phyloP scores from a whole-genome alignment of 37 sponge, comb jelly and placozoan genomes.

The Oscarella lobularis region DNA sequence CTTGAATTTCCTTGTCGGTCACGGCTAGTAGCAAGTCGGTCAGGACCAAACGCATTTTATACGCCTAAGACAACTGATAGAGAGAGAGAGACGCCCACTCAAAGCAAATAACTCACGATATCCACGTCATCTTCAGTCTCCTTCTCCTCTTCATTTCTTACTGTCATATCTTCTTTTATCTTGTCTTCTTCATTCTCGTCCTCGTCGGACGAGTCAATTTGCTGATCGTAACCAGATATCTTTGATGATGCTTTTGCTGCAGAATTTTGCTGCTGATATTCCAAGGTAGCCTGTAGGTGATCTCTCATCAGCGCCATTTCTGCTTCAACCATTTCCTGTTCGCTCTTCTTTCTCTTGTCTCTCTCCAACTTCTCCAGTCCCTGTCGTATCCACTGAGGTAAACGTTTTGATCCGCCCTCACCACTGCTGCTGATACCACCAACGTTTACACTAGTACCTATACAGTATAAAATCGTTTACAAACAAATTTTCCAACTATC shows the following conservation, averaged over 20 bases:
- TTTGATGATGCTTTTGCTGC: too few relatives aligned
- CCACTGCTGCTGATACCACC: too few relatives aligned
- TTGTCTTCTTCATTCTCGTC: not conserved
- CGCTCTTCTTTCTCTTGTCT: not conserved
- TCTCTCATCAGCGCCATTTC: too few relatives aligned
- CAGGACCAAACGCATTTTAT: not conserved
- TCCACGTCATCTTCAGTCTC: not conserved
- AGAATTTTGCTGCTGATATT: too few relatives aligned
- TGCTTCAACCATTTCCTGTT: not conserved
- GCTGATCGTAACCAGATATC: not conserved
- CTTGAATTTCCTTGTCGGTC: not conserved
- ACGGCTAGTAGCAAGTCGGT: not conserved
- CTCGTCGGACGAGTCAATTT: not conserved
- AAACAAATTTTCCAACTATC: too few relatives aligned
- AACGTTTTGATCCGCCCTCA: not conserved
- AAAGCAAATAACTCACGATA: not conserved
- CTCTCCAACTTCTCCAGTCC: not conserved
- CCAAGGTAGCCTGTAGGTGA: too few relatives aligned
- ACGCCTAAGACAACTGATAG: not conserved
- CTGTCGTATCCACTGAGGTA: not conserved
- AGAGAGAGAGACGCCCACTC: not conserved
- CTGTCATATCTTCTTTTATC: not conserved
- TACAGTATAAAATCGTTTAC: too few relatives aligned
- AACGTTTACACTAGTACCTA: too few relatives aligned
- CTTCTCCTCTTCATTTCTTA: not conserved